Conservation (phyloP, 2,113 vertebrate genomes). For the Hypomesus transpacificus region DNA sequence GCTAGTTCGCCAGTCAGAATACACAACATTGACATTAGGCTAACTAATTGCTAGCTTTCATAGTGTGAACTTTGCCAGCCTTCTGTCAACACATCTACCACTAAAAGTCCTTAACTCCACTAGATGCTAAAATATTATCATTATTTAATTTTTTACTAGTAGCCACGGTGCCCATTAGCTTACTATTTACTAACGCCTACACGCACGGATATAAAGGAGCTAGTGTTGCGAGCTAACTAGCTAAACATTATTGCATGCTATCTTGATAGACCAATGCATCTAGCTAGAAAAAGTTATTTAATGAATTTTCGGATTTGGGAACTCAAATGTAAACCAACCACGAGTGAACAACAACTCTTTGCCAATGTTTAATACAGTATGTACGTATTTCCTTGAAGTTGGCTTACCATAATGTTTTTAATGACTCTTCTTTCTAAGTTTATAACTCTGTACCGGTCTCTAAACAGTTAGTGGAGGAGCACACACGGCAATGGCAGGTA, state of each 20-base stretch:
- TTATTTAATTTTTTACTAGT: too few species aligned
- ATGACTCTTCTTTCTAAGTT: neutral
- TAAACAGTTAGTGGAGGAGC: conserved; percentile 88
- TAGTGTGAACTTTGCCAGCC: too few species aligned
- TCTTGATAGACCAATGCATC: conserved; percentile 3
- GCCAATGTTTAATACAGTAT: neutral
- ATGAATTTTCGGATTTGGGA: neutral
- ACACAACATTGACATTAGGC: too few species aligned
- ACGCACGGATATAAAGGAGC: too few species aligned
- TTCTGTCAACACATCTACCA: too few species aligned
- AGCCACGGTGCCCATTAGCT: too few species aligned
- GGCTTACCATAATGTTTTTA: conserved; percentile 11
- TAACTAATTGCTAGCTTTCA: too few species aligned
- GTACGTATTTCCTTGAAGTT: neutral
- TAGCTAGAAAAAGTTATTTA: neutral
- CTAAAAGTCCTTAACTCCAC: too few species aligned
- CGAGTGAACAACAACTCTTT: neutral
- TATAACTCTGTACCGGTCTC: neutral
- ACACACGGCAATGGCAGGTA: conserved; percentile 94
- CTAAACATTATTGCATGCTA: neutral
- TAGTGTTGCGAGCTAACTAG: neutral
- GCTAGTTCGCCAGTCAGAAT: too few species aligned
- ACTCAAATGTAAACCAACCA: neutral
- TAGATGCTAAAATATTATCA: too few species aligned
- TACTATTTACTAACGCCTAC: too few species aligned